Percentiles rank a stretch among this genome's conserved stretches.
phyloP scores from a whole-genome alignment of 2,888 invertebrate genomes.

The Pyrrhosoma nymphula region DNA sequence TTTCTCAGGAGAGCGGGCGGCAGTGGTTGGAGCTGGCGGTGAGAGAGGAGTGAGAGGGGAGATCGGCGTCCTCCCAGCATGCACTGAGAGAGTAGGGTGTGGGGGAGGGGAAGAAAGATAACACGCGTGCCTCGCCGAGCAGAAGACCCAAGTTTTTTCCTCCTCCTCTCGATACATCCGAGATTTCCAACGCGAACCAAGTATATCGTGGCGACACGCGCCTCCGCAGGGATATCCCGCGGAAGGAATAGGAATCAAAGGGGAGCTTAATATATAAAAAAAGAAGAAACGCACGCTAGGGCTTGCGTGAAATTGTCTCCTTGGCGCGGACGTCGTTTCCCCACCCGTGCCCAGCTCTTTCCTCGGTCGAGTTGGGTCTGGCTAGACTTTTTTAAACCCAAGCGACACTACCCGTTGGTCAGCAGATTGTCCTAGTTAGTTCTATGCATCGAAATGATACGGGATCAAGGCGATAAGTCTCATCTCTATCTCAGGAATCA shows the following conservation, averaged over 20 bases:
- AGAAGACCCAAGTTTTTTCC: not conserved
- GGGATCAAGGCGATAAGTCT: too few species aligned
- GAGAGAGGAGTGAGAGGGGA: not conserved
- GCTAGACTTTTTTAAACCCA: not conserved
- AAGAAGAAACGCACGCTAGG: not conserved
- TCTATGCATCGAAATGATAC: too few species aligned
- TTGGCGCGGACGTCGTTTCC: not conserved
- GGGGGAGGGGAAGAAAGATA: not conserved
- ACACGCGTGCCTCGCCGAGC: conserved; percentile 14
- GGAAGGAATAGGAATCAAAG: not conserved
- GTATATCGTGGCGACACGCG: conserved; percentile 5
- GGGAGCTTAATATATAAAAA: not conserved
- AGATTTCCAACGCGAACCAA: conserved; percentile 9
- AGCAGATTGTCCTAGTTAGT: too few species aligned
- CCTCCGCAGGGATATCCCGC: not conserved
- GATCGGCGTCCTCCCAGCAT: not conserved
- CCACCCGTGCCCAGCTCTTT: not conserved
- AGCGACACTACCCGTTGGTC: not conserved
- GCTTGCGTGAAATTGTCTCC: not conserved
- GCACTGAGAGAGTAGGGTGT: not conserved
- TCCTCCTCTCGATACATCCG: not conserved
- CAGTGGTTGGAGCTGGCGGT: not conserved
- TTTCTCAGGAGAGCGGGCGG: conserved; percentile 2
- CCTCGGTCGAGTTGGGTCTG: not conserved
- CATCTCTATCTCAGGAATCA: too few species aligned